phyloP scores from a whole-genome alignment of 2,888 invertebrate genomes.

The Yponomeuta plumbellus region DNA sequence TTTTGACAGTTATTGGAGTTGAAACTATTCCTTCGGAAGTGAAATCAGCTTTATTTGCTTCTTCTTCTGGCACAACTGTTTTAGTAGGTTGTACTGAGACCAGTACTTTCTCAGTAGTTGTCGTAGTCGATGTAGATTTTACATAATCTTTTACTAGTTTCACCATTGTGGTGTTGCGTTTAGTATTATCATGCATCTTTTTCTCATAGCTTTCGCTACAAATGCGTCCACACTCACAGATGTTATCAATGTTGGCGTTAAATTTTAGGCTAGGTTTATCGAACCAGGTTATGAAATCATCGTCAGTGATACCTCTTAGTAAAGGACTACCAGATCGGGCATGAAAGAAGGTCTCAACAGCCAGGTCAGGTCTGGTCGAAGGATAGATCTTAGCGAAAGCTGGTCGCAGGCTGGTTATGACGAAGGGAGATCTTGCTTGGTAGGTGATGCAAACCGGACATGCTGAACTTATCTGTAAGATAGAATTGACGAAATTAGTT shows the following conservation, averaged over 20 bases:
- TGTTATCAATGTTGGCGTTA: conserved; percentile 64
- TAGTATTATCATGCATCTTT: background rate
- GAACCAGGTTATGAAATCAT: conserved; percentile 82
- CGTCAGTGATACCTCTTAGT: conserved; percentile 78
- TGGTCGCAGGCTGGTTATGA: conserved; percentile 78
- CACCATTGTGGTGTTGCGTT: background rate
- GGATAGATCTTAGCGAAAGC: conserved; percentile 80
- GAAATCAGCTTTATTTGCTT: conserved; percentile 18
- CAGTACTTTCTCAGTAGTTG: background rate
- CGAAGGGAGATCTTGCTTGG: conserved; percentile 75
- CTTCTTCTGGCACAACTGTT: conserved; percentile 5
- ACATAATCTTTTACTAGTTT: background rate
- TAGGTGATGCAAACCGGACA: conserved; percentile 80
- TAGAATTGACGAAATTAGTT: background rate
- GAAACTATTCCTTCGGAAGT: conserved; percentile 9
- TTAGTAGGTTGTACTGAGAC: background rate
- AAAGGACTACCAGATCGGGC: conserved; percentile 77
- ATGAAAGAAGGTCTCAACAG: conserved; percentile 80
- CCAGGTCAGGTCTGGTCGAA: conserved; percentile 77
- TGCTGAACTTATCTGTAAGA: conserved; percentile 66
- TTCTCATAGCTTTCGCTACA: conserved; percentile 58
- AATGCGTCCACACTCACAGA: conserved; percentile 73
- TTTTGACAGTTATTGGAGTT: conserved; percentile 17
- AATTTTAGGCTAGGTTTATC: conserved; percentile 73
- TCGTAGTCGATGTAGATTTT: background rate